Conservation (phyloP, 2,888 invertebrate genomes). For the Andrena fulva region DNA sequence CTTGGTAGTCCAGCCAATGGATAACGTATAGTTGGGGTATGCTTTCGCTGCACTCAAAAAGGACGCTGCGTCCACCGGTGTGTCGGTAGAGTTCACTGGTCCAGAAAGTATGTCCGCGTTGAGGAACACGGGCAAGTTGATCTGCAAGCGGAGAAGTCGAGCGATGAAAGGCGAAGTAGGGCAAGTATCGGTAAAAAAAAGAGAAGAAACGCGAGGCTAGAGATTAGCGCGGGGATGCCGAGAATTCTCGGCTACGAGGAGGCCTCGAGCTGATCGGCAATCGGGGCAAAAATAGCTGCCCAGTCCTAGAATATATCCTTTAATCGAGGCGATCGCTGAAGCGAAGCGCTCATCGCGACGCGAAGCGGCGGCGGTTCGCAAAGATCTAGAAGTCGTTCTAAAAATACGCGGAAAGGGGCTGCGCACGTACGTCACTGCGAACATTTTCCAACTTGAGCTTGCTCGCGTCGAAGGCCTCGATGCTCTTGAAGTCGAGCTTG, state of each 20-base stretch:
- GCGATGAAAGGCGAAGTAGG: neutral
- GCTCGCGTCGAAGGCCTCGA: slow-evolving; percentile 89
- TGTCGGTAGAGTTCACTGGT: slow-evolving; percentile 87
- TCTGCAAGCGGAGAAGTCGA: slow-evolving; percentile 84
- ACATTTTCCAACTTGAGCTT: slow-evolving; percentile 84
- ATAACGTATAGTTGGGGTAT: slow-evolving; percentile 89
- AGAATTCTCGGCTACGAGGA: slow-evolving; percentile 3
- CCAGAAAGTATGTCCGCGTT: slow-evolving; percentile 95
- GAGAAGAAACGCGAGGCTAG: neutral
- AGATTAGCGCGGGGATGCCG: neutral
- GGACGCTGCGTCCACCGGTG: slow-evolving; percentile 88
- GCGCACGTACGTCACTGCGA: slow-evolving; percentile 82
- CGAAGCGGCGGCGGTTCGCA: slow-evolving; percentile 30
- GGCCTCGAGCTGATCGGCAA: slow-evolving; percentile 10
- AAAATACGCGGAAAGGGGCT: slow-evolving; percentile 24
- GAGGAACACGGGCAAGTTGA: slow-evolving; percentile 92
- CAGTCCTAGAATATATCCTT: slow-evolving; percentile 23
- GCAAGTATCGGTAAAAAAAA: neutral
- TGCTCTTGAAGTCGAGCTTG: slow-evolving; percentile 95
- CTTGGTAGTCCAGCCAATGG: slow-evolving; percentile 94
- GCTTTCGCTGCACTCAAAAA: slow-evolving; percentile 88
- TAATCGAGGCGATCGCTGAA: slow-evolving; percentile 8
- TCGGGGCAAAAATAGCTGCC: slow-evolving; percentile 11
- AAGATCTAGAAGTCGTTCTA: slow-evolving; percentile 16
- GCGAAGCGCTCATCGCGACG: slow-evolving; percentile 22